Evolutionary conservation across 1,140 invertebrate species (phyloP), one percentile per base, ranked within the genome.

Genomic region (Hyles vespertilio): DNA sequence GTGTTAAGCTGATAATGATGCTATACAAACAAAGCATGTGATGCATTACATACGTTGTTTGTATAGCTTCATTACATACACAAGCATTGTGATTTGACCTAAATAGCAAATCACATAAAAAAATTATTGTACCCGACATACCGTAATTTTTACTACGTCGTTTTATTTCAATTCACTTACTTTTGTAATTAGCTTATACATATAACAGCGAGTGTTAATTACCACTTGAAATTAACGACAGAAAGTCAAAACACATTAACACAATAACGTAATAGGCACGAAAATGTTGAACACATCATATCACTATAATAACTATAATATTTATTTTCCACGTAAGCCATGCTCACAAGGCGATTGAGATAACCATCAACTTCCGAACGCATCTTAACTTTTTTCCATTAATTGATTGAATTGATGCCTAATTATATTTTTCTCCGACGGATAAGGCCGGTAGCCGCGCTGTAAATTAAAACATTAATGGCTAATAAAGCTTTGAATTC

Each of bases 341-440:
- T 72, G 71, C 56, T 61, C 66, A 54, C 64, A 73, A 75, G 69
- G 69, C 69, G 63, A 77, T 65, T 59, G 56, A 74, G 72, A 78
- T 77, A 72, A 78, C 56, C 32, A 79, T 77, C 71, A 47, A 61
- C 72, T 77, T 72, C 70, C 69, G 76, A 82, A 69, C 50, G 51
- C 68, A 70, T 74, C 70, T 69, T 65, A 59, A 64, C 66, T 66
- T 68, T 40, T 58, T 61, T 63, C 63, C 48, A 61, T 61, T 61
- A 66, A 63, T 61, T 69, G 56, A 66, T 58, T 61, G 59, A 66
- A 63, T 61, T 69, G 56, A 66, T 58, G 56, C 69, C 55, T 82
- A 82, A 75, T 80, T 75, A 65, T 61, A 48, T 63, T 64, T 62
- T 63, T 50, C 48, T 63, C 58, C 34, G 47, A 56, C 51, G 32